These are phyloP conservation scores for Clitarchus hookeri DNA, from an alignment of 2,888 invertebrate species.

Conservation along the genomic window DNA sequence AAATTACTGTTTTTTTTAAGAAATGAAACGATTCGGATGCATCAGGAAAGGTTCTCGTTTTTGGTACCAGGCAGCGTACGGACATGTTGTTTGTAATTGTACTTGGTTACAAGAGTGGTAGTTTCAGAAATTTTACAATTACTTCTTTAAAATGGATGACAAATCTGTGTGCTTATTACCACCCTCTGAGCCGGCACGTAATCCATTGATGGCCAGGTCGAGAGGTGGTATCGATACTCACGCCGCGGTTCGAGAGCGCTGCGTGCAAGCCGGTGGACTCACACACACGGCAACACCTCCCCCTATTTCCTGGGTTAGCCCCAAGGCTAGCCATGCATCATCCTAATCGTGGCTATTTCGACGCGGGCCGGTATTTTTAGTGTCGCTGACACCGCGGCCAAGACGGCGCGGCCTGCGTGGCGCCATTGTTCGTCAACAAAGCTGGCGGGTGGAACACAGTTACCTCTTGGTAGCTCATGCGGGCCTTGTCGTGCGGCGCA, in stretches of 20 bases:
- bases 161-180: no score
- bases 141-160: no score
- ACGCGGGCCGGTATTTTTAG: neutral
- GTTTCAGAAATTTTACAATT: no score
- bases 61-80: no score
- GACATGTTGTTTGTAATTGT: no score
- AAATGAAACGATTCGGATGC: no score
- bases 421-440: constrained; percentile 14
- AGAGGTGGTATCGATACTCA: neutral
- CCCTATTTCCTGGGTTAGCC: neutral
- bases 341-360: constrained; percentile 1
- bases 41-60: no score
- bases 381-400: neutral
- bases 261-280: neutral
- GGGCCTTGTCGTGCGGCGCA: constrained; percentile 32
- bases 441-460: neutral
- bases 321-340: constrained; percentile 1
- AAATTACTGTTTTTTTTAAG: no score
- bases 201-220: neutral
- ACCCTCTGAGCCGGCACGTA: neutral
- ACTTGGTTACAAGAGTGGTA: no score
- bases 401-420: neutral
- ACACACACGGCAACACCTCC: constrained; percentile 3
- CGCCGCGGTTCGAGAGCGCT: neutral
- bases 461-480: constrained; percentile 40